phyloP scores from a whole-genome alignment of 2,888 invertebrate species.

The Drosophila parthenogenetica region DNA sequence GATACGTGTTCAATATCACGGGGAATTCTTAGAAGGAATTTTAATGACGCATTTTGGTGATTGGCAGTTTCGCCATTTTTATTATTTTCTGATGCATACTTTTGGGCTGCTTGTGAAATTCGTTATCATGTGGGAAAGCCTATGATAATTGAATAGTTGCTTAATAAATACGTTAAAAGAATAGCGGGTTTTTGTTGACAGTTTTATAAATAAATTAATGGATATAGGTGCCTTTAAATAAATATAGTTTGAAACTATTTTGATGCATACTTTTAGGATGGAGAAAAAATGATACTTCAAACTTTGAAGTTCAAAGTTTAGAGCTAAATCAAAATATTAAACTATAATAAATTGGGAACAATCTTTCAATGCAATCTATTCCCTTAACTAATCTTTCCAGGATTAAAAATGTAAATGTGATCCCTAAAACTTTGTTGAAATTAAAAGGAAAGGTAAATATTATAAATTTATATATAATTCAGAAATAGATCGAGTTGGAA shows the following conservation, averaged over 20 bases:
- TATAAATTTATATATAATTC: too few species aligned
- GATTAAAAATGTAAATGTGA: too few species aligned
- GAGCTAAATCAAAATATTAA: too few species aligned
- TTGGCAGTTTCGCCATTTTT: background rate
- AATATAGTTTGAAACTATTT: background rate
- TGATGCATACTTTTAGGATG: background rate
- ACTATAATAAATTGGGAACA: too few species aligned
- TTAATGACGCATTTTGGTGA: slow-evolving; percentile 9
- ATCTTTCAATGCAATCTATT: too few species aligned
- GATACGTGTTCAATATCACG: slow-evolving; percentile 19
- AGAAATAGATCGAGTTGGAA: too few species aligned
- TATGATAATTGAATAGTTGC: background rate
- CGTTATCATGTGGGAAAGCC: background rate
- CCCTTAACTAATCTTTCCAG: too few species aligned
- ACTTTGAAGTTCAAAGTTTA: too few species aligned
- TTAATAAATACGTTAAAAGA: background rate
- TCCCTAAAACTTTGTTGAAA: too few species aligned
- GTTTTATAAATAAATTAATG: too few species aligned
- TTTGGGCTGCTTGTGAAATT: background rate
- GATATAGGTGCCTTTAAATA: too few species aligned
- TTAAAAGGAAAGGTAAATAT: too few species aligned
- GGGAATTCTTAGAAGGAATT: slow-evolving; percentile 44
- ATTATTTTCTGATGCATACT: slow-evolving; percentile 17
- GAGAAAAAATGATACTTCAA: background rate
- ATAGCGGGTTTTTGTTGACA: background rate